Evolutionary conservation across 2,113 vertebrate genomes (phyloP), one percentile per base, ranked within the genome.

Genomic region (Scortum barcoo): DNA sequence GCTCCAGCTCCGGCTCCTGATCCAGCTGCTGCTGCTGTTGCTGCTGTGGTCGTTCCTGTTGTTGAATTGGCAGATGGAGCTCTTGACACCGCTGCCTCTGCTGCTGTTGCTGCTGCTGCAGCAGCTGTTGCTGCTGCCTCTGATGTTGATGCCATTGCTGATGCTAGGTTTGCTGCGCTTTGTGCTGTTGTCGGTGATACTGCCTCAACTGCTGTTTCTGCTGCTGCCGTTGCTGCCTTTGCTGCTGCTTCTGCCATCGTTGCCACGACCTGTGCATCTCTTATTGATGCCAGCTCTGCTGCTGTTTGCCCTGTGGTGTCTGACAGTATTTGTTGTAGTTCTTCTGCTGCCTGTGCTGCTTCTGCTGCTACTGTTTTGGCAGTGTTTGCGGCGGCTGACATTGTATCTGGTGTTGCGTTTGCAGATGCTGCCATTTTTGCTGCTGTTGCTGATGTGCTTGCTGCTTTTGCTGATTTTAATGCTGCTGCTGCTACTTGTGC

Each of bases 41-140:
- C 0, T 28, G 26, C 1, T 22, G 30, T 0, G 24, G 54, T 4
- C 9, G 36, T 1, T n/a, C 10, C 3, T 36, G 16, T 12, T 12
- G 40, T 19, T 46, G 44, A 5, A 9, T 40, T 54, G 19, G 0
- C 6, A 38, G 65, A 17, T 1, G 26, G 0, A 7, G 11, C 0
- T 14, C 17, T 24, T n/a, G 19, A 17, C 44, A 46, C 44, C 0
- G 16, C 16, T 6, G 0, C 13, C 3, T 7, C 46, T 48, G 42
- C 4, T 30, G 40, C 19, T 60, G 19, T 2, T 16, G 42, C 20
- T 3, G 72, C 9, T 24, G 11, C 16, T 11, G 24, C 5, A 2
- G 63, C 58, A 4, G 53, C 38, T 7, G 51, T 5, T n/a, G 19
- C 20, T 5, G 65, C 42, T 3, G 13, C 33, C 5, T 61, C 1